Percentiles rank a stretch among this genome's conserved stretches.
Evolutionary conservation across 2,888 invertebrate genomes (phyloP).

Genomic region (Acleris cristana): DNA sequence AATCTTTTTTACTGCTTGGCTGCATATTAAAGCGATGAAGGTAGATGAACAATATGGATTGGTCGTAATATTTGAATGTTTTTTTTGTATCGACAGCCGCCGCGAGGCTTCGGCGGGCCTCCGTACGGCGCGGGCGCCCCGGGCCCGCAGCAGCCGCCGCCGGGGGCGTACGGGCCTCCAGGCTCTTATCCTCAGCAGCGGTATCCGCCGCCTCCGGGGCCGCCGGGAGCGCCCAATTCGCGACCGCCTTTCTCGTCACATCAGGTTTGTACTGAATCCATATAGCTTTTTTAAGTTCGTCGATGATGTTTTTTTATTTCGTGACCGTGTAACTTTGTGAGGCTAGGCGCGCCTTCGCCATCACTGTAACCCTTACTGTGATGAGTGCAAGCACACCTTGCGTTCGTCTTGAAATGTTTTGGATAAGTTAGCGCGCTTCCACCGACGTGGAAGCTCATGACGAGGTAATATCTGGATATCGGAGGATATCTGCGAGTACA

Average conservation of each 20-base stretch:
- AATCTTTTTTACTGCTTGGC: no score
- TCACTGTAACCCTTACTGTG: no score
- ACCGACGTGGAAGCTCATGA: no score
- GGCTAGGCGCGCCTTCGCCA: no score
- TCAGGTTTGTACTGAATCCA: constrained; percentile 60
- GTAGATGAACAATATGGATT: not conserved
- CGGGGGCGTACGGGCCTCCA: constrained; percentile 81
- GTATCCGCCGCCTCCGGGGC: constrained; percentile 76
- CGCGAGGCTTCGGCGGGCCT: constrained; percentile 78
- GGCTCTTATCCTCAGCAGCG: constrained; percentile 85
- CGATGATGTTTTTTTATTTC: no score
- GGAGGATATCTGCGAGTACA: no score
- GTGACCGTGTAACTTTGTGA: no score
- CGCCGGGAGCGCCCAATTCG: constrained; percentile 74
- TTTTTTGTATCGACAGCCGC: constrained; percentile 62
- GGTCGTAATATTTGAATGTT: constrained; percentile 10
- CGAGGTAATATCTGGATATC: no score
- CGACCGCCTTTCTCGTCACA: constrained; percentile 79
- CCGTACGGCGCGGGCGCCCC: constrained; percentile 78
- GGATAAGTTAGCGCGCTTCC: no score
- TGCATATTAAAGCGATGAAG: not conserved
- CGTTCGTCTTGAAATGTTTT: no score
- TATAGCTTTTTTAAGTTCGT: not conserved
- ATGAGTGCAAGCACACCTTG: no score
- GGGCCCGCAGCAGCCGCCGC: constrained; percentile 77